phyloP scores from a whole-genome alignment of 2,113 vertebrate species.

The Pelobates fuscus region DNA sequence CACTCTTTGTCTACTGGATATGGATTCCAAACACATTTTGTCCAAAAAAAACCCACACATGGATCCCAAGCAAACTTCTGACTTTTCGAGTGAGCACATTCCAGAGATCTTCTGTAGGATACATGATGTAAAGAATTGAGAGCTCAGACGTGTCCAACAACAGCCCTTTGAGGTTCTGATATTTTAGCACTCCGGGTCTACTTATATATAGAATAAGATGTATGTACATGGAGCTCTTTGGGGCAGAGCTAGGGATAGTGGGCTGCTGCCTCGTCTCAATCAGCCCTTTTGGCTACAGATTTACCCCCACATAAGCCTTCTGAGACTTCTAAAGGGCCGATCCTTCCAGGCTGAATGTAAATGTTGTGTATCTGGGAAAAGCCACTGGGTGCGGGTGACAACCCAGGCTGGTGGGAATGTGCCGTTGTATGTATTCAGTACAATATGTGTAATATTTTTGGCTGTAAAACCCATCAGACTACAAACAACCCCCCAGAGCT shows the following conservation, averaged over 20 bases:
- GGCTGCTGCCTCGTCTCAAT: not conserved
- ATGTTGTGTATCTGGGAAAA: conserved; percentile 34
- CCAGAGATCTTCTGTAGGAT: conserved; percentile 12
- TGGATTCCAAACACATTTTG: conserved; percentile 1
- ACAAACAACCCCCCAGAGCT: conserved; percentile 69
- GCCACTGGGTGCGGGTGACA: conserved; percentile 15
- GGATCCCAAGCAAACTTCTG: not conserved
- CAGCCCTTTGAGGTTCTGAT: not conserved
- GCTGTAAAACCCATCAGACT: conserved; percentile 69
- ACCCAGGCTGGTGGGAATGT: conserved; percentile 44
- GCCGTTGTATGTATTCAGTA: conserved; percentile 68
- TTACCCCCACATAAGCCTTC: conserved; percentile 25
- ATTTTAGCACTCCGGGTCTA: not conserved
- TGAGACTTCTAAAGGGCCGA: conserved; percentile 39
- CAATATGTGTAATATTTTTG: conserved; percentile 76
- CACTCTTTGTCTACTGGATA: not conserved
- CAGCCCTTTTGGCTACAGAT: conserved; percentile 19
- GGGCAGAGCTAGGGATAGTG: conserved; percentile 2
- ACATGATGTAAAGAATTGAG: not conserved
- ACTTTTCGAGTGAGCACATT: conserved; percentile 10
- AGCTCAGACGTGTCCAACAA: not conserved
- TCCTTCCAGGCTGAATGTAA: conserved; percentile 47
- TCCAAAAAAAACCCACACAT: too few relatives aligned
- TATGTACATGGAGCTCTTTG: conserved; percentile 1
- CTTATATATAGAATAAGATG: conserved; percentile 32